A percentile compares a stretch with the other conserved stretches of the same genome.
Evolutionary conservation across 1,140 invertebrate species (phyloP).

Genomic region (Diachasma alloeum): DNA sequence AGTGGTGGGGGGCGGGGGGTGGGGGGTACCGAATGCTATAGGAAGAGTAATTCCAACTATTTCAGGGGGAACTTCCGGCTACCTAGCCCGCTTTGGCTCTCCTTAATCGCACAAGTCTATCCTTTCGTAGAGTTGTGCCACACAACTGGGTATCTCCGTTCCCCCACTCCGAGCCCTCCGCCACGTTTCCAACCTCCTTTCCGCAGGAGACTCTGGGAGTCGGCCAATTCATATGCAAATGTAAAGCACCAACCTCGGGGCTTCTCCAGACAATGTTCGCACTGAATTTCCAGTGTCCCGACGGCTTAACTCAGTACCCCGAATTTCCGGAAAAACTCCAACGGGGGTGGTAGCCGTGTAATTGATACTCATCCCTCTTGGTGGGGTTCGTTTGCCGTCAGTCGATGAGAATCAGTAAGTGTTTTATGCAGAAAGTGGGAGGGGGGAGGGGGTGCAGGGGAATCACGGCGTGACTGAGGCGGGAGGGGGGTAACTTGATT

Average conservation of each 20-base stretch:
- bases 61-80: constrained; percentile 7
- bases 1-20: no score
- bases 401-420: not conserved
- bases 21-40: not conserved
- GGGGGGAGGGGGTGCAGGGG: not conserved
- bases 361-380: constrained; percentile 57
- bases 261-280: constrained; percentile 59
- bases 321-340: constrained; percentile 62
- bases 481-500: not conserved
- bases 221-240: constrained; percentile 64
- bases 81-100: constrained; percentile 14
- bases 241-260: constrained; percentile 51
- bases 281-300: constrained; percentile 50
- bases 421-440: not conserved
- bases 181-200: constrained; percentile 4
- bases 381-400: constrained; percentile 9
- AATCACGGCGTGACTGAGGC: no score
- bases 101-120: not conserved
- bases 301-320: constrained; percentile 59
- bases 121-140: not conserved
- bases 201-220: constrained; percentile 4
- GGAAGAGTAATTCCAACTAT: constrained; percentile 47
- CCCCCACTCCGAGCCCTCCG: not conserved
- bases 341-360: constrained; percentile 48
- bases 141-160: not conserved